Base-by-base conservation (phyloP, 2,888 invertebrate genomes). In the Amiota minor region DNA sequence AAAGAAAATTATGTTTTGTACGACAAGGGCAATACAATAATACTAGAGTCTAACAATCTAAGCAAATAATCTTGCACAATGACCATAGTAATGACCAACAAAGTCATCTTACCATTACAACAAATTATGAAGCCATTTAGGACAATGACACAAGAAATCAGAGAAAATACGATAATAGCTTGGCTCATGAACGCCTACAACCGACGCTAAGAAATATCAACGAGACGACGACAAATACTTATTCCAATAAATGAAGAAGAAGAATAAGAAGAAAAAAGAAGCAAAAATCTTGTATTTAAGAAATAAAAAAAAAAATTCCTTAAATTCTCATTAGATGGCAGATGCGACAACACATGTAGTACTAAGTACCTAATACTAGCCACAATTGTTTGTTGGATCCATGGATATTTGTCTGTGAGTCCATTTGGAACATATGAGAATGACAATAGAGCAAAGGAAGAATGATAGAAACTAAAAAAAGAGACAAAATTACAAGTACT, bases 121-220 rank as follows among this genome's bases (percentile, higher is more conserved):
- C 59, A 65, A 65, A 12, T 65, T 65, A 65, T 65, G 65, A 65
- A 65, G 65, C 47, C 16, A 65, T 65, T 65, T 47, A 65, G 14
- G 53, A n/a, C 53, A 65, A 65, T 18, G 65, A 45, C 65, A 65
- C 47, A 47, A 46, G 20, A 65, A 65, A 65, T 47, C 65, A 65
- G 65, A 65, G 6, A 35, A 35, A 47, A 47, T 65, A 65, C 47
- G 65, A 65, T 65, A 47, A 47, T 65, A n/a, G 11, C 6, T 35
- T 35, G 35, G 35, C 35, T 35, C 47, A 46, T 47, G 47, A 65
- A 46, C 65, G 65, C 65, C 65, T 65, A 65, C 65, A 47, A 35
- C 35, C 6, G 35, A 35, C 35, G 35, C 47, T 16, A 16, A 65
- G 10, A 65, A 65, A 65, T 49, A 49, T 47, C 16, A 65, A 12